Base-by-base conservation (phyloP, 2,888 invertebrate species). In the Melanotus villosus region DNA sequence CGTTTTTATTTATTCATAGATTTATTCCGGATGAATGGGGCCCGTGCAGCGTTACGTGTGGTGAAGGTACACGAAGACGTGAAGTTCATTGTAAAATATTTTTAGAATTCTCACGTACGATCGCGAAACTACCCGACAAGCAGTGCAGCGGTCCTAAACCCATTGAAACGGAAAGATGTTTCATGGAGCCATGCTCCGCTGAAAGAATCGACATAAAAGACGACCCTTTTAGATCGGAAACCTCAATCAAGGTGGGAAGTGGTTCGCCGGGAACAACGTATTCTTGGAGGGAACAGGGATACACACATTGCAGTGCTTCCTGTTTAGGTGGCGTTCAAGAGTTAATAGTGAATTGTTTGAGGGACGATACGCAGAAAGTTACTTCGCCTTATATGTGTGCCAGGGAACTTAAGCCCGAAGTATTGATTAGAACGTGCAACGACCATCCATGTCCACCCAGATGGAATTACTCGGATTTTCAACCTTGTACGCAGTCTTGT, bases 51-150 rank as follows among this genome's bases (percentile, higher is more conserved):
- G 82, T 78, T 0, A 79, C 82, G 5, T 85, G 98, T 82, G 98
- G 98, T 0, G 93, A 94, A 82, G 98, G 98, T 0, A 88, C 93
- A 76, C 88, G 93, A n/a, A 91, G 91, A 73, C 90, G 97, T 30
- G 90, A 92, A 77, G 97, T 97, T n/a, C 91, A 93, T 77, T 99
- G 99, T 86, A 96, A 95, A 87, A 97, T 98, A 78, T 97, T 94
- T 85, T 87, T 98, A 71, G 96, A 96, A 84, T 97, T 96, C 84
- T 95, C 96, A 65, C 89, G 93, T 75, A 96, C 96, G 0, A 92
- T 95, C 59, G 95, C 95, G 3, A 94, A 93, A 75, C 87, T 97
- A 7, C 95, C 96, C 0, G 96, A 97, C 80, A 90, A 90, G 59
- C 92, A 96, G 80, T 98, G 98, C 81, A 90, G 92, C 77, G 96